These are phyloP conservation scores for Platyscapa corneri DNA, from an alignment of 1,140 invertebrate species.

Conservation along the genomic window DNA sequence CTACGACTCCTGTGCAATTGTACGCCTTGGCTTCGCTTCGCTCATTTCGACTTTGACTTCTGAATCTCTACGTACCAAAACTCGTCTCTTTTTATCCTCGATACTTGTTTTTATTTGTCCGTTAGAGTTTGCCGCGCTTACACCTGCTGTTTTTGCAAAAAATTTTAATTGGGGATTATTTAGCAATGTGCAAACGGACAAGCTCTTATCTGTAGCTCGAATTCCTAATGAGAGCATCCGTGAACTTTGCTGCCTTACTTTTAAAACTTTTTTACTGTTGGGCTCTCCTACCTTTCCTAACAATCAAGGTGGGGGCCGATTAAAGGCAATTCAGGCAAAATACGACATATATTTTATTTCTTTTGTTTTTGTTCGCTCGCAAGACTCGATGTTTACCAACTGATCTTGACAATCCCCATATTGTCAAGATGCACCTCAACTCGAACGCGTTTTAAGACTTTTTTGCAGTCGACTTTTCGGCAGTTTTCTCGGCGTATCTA, in stretches of 20 bases:
- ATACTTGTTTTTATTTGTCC: neutral
- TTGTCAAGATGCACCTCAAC: no score
- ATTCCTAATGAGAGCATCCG: neutral
- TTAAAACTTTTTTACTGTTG: neutral
- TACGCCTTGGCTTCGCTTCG: no score
- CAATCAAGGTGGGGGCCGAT: no score
- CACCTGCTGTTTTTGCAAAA: neutral
- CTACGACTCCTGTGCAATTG: no score
- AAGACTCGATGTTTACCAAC: no score
- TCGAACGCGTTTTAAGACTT: no score
- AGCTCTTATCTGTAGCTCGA: neutral
- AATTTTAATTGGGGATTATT: neutral
- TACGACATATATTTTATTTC: no score
- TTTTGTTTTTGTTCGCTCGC: no score
- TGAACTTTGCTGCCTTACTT: neutral
- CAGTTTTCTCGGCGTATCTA: no score
- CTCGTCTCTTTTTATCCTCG: neutral
- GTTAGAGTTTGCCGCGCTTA: neutral
- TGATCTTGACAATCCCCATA: neutral
- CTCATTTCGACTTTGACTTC: neutral
- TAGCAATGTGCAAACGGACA: neutral
- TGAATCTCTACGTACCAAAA: neutral
- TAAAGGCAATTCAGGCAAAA: no score
- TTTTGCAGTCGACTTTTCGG: no score
- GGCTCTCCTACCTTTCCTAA: no score